phyloP scores from a whole-genome alignment of 2,113 vertebrate genomes.

The Falco punctatus region DNA sequence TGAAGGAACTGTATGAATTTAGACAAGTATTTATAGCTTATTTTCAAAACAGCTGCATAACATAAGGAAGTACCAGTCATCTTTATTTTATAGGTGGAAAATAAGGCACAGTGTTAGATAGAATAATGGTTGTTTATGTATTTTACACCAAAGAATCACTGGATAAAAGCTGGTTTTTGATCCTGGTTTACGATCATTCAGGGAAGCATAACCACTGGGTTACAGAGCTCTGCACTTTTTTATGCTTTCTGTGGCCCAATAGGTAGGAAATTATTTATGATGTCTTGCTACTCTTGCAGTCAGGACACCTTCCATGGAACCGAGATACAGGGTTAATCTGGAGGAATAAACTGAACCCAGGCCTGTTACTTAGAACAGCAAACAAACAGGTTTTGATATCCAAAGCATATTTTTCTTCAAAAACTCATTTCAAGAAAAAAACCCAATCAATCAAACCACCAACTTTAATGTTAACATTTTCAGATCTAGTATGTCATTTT shows the following conservation, averaged over 20 bases:
- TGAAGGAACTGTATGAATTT: background rate
- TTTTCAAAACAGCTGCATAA: background rate
- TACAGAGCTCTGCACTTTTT: background rate
- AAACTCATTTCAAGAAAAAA: background rate
- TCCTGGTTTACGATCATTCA: background rate
- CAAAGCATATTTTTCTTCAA: background rate
- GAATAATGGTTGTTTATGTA: background rate
- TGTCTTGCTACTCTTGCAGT: background rate
- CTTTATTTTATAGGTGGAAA: background rate
- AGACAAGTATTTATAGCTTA: background rate
- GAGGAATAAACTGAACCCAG: background rate
- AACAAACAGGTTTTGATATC: background rate
- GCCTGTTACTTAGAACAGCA: background rate
- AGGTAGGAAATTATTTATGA: background rate
- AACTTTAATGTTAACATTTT: background rate
- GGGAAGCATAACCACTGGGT: accelerated
- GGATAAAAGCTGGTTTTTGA: background rate
- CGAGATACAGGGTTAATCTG: background rate
- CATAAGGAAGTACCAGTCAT: background rate
- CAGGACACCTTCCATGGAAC: background rate
- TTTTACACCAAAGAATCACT: background rate
- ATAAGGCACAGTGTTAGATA: background rate
- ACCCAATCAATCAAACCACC: background rate
- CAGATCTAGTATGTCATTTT: background rate
- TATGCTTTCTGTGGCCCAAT: background rate